Conservation (phyloP, 2,113 vertebrate species). For the Etheostoma spectabile region DNA sequence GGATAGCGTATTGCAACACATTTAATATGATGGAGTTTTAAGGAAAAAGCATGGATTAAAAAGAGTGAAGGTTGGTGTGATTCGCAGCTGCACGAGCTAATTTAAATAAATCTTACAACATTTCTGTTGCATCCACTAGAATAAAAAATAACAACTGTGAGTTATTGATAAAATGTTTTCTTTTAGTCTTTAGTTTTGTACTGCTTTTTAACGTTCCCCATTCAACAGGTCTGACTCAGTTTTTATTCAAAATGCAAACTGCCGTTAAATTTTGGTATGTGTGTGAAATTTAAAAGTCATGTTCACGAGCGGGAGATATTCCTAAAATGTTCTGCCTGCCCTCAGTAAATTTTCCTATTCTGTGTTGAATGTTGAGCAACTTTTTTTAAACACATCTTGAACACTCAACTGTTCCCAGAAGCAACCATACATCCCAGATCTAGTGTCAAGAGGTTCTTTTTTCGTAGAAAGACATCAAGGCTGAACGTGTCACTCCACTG, state of each 20-base stretch:
- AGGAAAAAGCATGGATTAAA: neutral
- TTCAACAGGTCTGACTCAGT: neutral
- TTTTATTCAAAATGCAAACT: neutral
- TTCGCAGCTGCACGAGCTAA: neutral
- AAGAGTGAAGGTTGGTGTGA: constrained; percentile 1
- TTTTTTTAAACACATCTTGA: constrained; percentile 39
- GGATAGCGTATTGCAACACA: constrained; percentile 32
- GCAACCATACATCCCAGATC: constrained; percentile 8
- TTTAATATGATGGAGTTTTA: constrained; percentile 10
- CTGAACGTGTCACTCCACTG: constrained; percentile 48
- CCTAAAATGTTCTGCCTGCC: neutral
- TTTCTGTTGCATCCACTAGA: neutral
- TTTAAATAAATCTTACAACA: neutral
- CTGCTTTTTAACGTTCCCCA: neutral
- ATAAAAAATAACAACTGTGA: neutral
- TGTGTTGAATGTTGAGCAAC: neutral
- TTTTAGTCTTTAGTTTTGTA: neutral
- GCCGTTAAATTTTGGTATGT: neutral
- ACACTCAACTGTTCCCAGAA: constrained; percentile 52
- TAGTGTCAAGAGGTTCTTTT: constrained; percentile 45
- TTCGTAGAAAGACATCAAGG: constrained; percentile 60
- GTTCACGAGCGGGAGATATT: neutral
- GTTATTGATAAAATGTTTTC: neutral
- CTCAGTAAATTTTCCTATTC: neutral
- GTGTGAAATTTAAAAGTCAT: neutral